phyloP scores from a whole-genome alignment of 2,888 invertebrate species.

The Marasmarcha lunaedactyla region DNA sequence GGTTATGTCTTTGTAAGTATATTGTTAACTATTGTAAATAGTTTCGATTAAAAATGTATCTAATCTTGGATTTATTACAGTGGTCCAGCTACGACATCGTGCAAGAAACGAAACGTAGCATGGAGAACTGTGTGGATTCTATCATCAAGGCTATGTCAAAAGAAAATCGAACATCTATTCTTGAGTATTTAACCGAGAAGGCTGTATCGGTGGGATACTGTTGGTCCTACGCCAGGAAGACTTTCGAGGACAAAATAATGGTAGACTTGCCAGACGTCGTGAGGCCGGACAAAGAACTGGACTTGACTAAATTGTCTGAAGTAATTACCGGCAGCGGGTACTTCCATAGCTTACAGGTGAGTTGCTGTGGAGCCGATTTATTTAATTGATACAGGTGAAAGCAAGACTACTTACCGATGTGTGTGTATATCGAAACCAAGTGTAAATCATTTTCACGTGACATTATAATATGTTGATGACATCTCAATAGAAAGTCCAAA shows the following conservation, averaged over 20 bases:
- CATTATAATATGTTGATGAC: too few relatives aligned
- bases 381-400: too few relatives aligned
- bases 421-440: too few relatives aligned
- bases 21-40: too few relatives aligned
- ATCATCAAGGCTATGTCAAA: constrained; percentile 11
- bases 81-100: constrained; percentile 33
- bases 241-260: constrained; percentile 13
- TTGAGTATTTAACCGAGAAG: too few relatives aligned
- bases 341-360: constrained; percentile 38
- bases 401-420: too few relatives aligned
- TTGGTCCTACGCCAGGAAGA: constrained; percentile 31
- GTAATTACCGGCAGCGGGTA: constrained; percentile 28
- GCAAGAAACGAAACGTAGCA: constrained; percentile 18
- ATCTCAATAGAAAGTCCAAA: too few relatives aligned
- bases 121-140: constrained; percentile 21
- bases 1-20: constrained; percentile 45
- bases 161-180: too few relatives aligned
- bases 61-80: constrained; percentile 29
- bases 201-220: constrained; percentile 26
- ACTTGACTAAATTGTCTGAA: constrained; percentile 15
- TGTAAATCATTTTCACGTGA: too few relatives aligned
- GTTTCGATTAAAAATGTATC: too few relatives aligned
- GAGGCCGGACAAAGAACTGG: background rate
- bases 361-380: too few relatives aligned
- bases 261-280: background rate